Percentiles rank a stretch among this genome's conserved stretches.
Conservation (phyloP, 2,113 vertebrate species). For the Naja naja region DNA sequence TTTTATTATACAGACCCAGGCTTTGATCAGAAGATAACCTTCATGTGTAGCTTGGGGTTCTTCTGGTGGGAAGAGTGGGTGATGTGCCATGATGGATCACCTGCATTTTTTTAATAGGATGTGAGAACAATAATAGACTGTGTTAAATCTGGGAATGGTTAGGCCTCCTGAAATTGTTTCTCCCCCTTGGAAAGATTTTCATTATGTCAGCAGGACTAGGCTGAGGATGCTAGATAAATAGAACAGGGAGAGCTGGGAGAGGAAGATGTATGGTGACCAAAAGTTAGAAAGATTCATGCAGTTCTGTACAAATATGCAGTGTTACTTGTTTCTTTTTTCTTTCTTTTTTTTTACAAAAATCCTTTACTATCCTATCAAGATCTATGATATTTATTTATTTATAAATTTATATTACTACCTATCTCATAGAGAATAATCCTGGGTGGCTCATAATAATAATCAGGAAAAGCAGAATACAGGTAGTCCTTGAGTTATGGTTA, state of each 20-base stretch:
- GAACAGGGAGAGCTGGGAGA: background rate
- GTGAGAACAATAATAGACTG: constrained; percentile 49
- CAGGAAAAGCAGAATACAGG: background rate
- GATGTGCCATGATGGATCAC: constrained; percentile 50
- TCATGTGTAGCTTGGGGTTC: constrained; percentile 36
- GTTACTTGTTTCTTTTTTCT: background rate
- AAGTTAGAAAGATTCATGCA: background rate
- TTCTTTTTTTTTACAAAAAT: background rate
- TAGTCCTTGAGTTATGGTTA: background rate
- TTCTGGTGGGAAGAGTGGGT: constrained; percentile 45
- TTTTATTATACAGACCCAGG: constrained; percentile 56
- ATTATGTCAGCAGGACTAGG: constrained; percentile 45
- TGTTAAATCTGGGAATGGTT: constrained; percentile 32
- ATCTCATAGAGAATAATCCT: background rate
- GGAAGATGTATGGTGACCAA: background rate
- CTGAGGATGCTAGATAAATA: constrained; percentile 46
- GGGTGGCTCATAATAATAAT: background rate
- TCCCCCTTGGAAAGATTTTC: constrained; percentile 39
- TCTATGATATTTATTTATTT: background rate
- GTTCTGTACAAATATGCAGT: constrained; percentile 38
- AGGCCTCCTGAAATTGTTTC: constrained; percentile 44
- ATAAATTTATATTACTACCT: background rate
- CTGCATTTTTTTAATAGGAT: constrained; percentile 28
- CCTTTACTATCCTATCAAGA: background rate
- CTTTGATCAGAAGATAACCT: constrained; percentile 52